Conservation (phyloP, 2,113 vertebrate species). For the Gallinago media region DNA sequence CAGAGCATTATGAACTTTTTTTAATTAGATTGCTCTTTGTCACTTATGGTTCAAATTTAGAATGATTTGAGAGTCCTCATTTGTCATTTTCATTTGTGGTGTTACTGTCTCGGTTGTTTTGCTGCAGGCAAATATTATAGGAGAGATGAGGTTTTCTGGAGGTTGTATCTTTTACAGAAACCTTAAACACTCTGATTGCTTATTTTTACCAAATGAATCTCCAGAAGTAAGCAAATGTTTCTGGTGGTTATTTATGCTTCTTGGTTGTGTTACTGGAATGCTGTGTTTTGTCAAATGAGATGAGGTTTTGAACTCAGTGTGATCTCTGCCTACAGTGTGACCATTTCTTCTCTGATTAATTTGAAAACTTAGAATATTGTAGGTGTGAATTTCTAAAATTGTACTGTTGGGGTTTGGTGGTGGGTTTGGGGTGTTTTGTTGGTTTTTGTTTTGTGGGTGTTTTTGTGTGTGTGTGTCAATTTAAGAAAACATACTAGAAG, state of each 20-base stretch:
- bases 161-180: background rate
- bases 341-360: background rate
- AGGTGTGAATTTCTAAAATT: background rate
- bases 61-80: background rate
- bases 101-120: background rate
- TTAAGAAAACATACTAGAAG: background rate
- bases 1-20: background rate
- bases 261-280: background rate
- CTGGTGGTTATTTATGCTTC: background rate
- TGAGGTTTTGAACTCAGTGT: background rate
- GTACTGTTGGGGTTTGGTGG: background rate
- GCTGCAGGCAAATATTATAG: background rate
- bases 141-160: background rate
- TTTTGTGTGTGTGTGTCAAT: background rate
- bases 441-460: background rate
- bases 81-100: constrained; percentile 14
- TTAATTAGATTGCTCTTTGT: constrained; percentile 5
- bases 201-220: background rate
- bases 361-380: background rate
- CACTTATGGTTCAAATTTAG: background rate
- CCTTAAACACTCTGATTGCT: background rate
- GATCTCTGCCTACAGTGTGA: background rate
- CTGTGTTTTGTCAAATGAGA: background rate
- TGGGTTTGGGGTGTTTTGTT: background rate
- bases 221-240: background rate